A percentile compares a stretch with the other conserved stretches of the same genome.
These are phyloP conservation scores for Galleria mellonella DNA, from an alignment of 1,140 invertebrate species.

Conservation along the genomic window DNA sequence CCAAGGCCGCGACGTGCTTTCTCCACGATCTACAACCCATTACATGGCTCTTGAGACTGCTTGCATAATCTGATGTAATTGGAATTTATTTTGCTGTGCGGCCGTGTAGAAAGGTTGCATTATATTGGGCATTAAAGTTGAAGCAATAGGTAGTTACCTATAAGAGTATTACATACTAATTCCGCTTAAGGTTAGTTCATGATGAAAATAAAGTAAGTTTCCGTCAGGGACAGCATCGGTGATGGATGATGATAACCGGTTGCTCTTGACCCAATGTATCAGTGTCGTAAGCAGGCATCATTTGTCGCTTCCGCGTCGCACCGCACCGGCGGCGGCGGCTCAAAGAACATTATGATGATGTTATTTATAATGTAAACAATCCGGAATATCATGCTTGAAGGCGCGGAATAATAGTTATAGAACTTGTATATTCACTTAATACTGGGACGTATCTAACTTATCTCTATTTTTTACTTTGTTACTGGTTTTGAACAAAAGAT, in stretches of 20 bases:
- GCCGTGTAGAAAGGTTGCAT: conserved; percentile 1
- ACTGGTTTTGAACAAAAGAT: too few species aligned
- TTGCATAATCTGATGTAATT: conserved; percentile 57
- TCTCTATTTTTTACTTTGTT: too few species aligned
- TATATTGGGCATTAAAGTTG: too few species aligned
- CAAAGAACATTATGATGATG: too few species aligned
- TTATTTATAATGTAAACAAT: conserved; percentile 4
- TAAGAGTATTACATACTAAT: too few species aligned
- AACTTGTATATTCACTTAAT: too few species aligned
- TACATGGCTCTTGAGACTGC: conserved; percentile 28
- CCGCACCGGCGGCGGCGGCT: background rate
- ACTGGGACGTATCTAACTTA: too few species aligned
- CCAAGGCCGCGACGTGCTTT: conserved; percentile 59
- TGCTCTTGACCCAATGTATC: conserved; percentile 50
- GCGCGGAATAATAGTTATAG: conserved; percentile 11
- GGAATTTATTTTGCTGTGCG: conserved; percentile 20
- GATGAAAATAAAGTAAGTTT: conserved; percentile 9
- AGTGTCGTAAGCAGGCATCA: conserved; percentile 15
- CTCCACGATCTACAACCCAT: conserved; percentile 41
- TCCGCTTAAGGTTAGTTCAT: background rate
- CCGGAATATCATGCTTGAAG: conserved; percentile 12
- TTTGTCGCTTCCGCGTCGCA: conserved; percentile 13
- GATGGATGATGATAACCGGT: conserved; percentile 34
- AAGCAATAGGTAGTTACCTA: too few species aligned
- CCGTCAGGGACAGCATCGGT: conserved; percentile 20